These are phyloP conservation scores for Scolopax bukidnonensis DNA, from an alignment of 2,797 vertebrate genomes.

Conservation along the genomic window DNA sequence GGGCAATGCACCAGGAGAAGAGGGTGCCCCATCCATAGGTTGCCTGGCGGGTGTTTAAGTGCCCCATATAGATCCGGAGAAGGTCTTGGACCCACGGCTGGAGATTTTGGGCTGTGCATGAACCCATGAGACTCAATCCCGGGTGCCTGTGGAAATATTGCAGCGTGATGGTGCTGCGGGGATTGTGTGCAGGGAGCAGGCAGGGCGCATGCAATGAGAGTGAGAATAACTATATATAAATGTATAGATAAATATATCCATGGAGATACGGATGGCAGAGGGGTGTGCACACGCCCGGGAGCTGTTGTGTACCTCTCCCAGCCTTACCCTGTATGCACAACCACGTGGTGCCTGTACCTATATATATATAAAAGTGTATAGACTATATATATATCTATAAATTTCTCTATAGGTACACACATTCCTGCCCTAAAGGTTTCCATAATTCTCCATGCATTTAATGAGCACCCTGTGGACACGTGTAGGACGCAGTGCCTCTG, in stretches of 20 bases:
- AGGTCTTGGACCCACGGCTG: not conserved
- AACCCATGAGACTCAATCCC: rapidly evolving
- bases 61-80: not conserved
- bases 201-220: not conserved
- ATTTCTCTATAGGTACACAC: not conserved
- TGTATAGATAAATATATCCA: too few species aligned
- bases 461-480: slow-evolving; percentile 15
- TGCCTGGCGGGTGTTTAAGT: not conserved
- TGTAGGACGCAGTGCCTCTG: slow-evolving; percentile 37
- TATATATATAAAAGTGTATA: too few species aligned
- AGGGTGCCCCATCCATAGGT: not conserved
- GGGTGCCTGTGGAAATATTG: not conserved
- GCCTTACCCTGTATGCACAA: not conserved
- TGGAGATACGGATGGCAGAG: not conserved
- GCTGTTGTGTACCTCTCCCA: not conserved
- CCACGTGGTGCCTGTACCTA: rapidly evolving
- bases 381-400: not conserved
- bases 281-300: not conserved
- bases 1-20: not conserved
- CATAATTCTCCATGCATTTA: not conserved
- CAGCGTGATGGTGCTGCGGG: rapidly evolving
- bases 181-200: not conserved
- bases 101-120: not conserved
- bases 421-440: slow-evolving; percentile 41
- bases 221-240: not conserved